These are phyloP conservation scores for Drosophila antonietae DNA, from an alignment of 2,888 invertebrate species.

Conservation along the genomic window DNA sequence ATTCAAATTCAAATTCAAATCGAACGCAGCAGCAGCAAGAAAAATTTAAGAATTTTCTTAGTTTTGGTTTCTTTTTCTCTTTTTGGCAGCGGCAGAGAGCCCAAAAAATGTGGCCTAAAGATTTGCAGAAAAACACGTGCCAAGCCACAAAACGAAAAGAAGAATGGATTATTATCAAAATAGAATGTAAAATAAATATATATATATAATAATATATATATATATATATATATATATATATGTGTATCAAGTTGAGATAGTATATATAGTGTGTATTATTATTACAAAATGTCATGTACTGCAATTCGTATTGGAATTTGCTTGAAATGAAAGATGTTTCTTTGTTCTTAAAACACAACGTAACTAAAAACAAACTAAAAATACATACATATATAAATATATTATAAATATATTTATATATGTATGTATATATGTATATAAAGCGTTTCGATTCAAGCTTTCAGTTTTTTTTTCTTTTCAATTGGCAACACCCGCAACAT, in stretches of 20 bases:
- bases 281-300: conserved; percentile 71
- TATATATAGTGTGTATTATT: conserved; percentile 25
- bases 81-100: conserved; percentile 64
- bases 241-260: conserved; percentile 12
- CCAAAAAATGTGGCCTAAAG: conserved; percentile 49
- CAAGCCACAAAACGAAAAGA: conserved; percentile 70
- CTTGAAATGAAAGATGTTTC: conserved; percentile 37
- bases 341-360: conserved; percentile 35
- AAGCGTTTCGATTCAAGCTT: conserved; percentile 48
- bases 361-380: conserved; percentile 30
- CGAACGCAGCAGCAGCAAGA: conserved; percentile 76
- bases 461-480: conserved; percentile 3
- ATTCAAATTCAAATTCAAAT: conserved; percentile 70
- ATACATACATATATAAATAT: conserved; percentile 5
- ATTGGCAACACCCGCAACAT: conserved; percentile 36
- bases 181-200: conserved; percentile 34
- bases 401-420: conserved; percentile 9
- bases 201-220: conserved; percentile 33
- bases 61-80: conserved; percentile 9
- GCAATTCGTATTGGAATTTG: conserved; percentile 47
- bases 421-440: not conserved
- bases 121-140: conserved; percentile 72
- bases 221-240: conserved; percentile 22
- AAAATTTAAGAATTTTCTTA: conserved; percentile 43
- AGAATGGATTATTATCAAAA: conserved; percentile 65